Percentiles rank a stretch among this genome's conserved stretches.
Evolutionary conservation across 1,140 invertebrate genomes (phyloP).

Genomic region (Coelopa frigida): DNA sequence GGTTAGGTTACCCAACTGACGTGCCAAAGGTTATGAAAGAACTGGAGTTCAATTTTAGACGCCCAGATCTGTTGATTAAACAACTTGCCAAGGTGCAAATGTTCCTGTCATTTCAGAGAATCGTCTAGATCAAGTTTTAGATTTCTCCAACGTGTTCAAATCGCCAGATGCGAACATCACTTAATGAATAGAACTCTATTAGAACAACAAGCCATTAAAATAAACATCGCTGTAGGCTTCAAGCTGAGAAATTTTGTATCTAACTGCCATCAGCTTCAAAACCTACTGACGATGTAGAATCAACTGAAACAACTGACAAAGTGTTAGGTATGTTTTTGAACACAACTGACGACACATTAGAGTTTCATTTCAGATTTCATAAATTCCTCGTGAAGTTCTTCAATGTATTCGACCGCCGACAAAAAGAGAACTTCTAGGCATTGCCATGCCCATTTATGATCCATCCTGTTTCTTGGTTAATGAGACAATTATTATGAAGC

Average conservation of each 20-base stretch:
- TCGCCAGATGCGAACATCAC: no score
- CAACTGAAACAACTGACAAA: not conserved
- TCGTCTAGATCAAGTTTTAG: no score
- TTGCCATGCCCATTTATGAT: conserved; percentile 1
- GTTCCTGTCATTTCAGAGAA: no score
- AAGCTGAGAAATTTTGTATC: conserved; percentile 2
- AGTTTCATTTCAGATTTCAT: not conserved
- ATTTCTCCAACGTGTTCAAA: no score
- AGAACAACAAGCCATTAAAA: no score
- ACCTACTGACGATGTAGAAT: not conserved
- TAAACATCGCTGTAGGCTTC: not conserved
- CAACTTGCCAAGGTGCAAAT: no score
- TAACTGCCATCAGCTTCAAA: not conserved
- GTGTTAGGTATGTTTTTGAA: conserved; percentile 2
- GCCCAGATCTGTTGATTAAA: no score
- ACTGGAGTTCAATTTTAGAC: no score
- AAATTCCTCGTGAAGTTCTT: not conserved
- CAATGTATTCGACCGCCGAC: not conserved
- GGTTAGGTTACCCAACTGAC: no score
- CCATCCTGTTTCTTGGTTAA: not conserved
- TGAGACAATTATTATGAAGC: not conserved
- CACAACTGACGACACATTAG: not conserved
- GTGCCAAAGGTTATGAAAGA: no score
- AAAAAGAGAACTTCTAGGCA: not conserved
- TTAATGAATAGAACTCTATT: no score